Percentiles rank a stretch among this genome's conserved stretches.
Evolutionary conservation across 2,797 vertebrate genomes (phyloP).

Genomic region (Cirrhinus mrigala): DNA sequence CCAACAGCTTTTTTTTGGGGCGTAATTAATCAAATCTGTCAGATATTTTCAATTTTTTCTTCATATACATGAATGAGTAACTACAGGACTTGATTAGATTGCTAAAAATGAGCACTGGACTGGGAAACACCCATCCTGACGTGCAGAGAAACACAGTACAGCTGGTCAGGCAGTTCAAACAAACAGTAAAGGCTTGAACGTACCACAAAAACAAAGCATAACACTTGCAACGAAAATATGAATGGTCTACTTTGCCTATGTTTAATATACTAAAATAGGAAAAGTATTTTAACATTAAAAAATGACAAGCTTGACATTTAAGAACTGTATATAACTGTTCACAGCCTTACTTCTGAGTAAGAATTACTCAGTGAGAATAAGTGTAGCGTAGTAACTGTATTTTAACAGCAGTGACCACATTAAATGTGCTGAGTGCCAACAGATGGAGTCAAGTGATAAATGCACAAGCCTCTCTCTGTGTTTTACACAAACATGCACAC

Average conservation of each 20-base stretch:
- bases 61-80: background rate
- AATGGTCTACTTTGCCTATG: too few species aligned
- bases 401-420: background rate
- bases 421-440: background rate
- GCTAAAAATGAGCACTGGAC: background rate
- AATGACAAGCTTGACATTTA: too few species aligned
- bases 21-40: background rate
- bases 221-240: too few species aligned
- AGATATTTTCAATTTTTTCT: background rate
- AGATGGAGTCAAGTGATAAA: background rate
- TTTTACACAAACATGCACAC: slow-evolving; percentile 5
- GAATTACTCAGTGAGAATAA: too few species aligned
- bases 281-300: too few species aligned
- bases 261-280: too few species aligned
- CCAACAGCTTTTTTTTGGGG: background rate
- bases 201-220: too few species aligned
- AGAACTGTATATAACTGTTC: background rate
- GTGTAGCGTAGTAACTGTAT: background rate
- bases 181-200: too few species aligned
- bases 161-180: too few species aligned
- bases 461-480: background rate
- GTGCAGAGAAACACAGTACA: background rate
- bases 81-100: background rate
- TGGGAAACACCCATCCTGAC: background rate
- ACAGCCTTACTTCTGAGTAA: background rate